phyloP scores from a whole-genome alignment of 2,113 vertebrate species.

The Charadrius vociferus region DNA sequence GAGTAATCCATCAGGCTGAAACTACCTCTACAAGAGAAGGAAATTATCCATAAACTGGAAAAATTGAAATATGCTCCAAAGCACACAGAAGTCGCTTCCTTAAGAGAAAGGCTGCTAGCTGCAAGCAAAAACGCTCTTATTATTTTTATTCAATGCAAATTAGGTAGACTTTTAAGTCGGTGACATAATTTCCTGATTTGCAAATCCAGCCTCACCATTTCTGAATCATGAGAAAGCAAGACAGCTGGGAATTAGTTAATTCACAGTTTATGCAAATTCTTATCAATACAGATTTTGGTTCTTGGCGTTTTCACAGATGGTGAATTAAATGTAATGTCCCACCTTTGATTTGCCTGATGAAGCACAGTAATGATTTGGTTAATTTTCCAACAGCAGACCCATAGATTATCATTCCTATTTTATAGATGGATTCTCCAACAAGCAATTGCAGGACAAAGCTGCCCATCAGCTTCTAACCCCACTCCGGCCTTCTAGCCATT shows the following conservation, averaged over 20 bases:
- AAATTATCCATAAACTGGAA: background rate
- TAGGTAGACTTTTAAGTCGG: background rate
- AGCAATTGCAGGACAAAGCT: background rate
- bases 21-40: background rate
- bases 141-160: conserved; percentile 15
- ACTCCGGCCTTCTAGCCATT: fast-evolving
- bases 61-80: background rate
- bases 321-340: background rate
- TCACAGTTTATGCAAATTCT: background rate
- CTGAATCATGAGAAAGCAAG: background rate
- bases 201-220: background rate
- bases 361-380: background rate
- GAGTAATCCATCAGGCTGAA: background rate
- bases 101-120: background rate
- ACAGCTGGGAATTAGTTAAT: background rate
- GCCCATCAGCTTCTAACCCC: background rate
- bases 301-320: background rate
- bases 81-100: background rate
- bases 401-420: background rate
- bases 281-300: background rate
- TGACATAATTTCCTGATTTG: background rate
- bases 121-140: background rate
- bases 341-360: background rate
- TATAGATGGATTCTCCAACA: background rate
- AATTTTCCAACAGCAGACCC: background rate